phyloP scores from a whole-genome alignment of 2,113 vertebrate species.

The Otis tarda region DNA sequence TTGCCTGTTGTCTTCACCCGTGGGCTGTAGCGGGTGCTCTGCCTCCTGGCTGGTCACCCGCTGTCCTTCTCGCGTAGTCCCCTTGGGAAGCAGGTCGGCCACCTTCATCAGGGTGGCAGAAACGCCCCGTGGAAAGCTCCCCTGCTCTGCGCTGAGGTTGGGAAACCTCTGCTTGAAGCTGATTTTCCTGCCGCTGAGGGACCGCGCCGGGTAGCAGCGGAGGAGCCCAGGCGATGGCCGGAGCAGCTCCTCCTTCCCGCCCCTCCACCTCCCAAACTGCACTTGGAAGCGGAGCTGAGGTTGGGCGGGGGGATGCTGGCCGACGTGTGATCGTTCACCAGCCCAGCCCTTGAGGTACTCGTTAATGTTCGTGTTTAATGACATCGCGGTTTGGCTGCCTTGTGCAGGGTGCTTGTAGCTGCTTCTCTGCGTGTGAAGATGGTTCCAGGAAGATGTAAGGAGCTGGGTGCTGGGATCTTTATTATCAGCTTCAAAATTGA shows the following conservation, averaged over 20 bases:
- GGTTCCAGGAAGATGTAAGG: neutral
- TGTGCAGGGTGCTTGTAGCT: neutral
- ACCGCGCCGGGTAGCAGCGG: rapidly evolving
- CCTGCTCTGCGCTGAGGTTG: neutral
- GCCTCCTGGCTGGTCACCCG: rapidly evolving
- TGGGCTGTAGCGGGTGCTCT: neutral
- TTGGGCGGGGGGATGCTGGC: neutral
- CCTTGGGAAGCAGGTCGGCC: neutral
- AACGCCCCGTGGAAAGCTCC: rapidly evolving
- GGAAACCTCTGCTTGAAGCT: neutral
- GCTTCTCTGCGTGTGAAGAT: neutral
- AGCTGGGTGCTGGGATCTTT: neutral
- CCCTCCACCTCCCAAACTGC: neutral
- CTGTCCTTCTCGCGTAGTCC: rapidly evolving
- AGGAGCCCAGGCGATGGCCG: neutral
- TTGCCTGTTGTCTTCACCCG: rapidly evolving
- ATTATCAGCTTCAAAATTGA: neutral
- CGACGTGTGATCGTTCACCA: neutral
- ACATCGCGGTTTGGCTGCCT: neutral
- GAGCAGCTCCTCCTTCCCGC: neutral
- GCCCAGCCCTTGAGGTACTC: neutral
- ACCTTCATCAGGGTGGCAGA: neutral
- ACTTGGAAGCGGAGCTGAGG: neutral
- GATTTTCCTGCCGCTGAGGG: neutral
- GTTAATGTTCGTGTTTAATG: neutral